Conservation (phyloP, 1,140 invertebrate species). For the Planococcus citri region DNA sequence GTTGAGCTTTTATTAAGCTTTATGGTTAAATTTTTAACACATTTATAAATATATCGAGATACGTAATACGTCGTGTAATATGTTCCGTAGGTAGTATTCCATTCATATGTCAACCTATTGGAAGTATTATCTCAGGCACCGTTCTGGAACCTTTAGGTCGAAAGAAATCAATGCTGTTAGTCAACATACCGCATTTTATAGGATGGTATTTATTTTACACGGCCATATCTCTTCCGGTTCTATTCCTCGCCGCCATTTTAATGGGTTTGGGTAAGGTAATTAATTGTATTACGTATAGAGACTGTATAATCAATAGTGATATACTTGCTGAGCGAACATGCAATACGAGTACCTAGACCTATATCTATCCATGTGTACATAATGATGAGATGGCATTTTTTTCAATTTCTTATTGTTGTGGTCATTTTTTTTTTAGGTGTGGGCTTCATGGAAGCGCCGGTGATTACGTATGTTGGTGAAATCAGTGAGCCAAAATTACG, state of each 20-base stretch:
- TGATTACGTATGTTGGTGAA: conserved; percentile 42
- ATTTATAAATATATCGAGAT: background rate
- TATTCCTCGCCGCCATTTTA: conserved; percentile 26
- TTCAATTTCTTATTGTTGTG: background rate
- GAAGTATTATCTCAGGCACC: conserved; percentile 29
- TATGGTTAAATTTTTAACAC: background rate
- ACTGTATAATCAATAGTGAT: no score
- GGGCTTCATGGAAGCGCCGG: conserved; percentile 41
- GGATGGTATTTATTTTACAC: conserved; percentile 29
- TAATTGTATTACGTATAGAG: background rate
- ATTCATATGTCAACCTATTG: conserved; percentile 29
- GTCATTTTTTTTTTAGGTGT: conserved; percentile 32
- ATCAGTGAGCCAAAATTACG: conserved; percentile 35
- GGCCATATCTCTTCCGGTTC: conserved; percentile 22
- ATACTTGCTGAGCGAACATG: background rate
- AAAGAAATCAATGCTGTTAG: conserved; percentile 30
- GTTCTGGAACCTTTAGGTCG: conserved; percentile 28
- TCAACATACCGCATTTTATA: conserved; percentile 29
- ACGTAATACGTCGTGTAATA: no score
- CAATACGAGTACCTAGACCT: background rate
- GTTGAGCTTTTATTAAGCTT: conserved; percentile 14
- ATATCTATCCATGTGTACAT: no score
- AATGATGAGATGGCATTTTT: background rate
- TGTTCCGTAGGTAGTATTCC: conserved; percentile 29
- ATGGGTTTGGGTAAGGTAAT: conserved; percentile 27